Conservation (phyloP, 2,797 vertebrate species). For the Loriculus beryllinus region DNA sequence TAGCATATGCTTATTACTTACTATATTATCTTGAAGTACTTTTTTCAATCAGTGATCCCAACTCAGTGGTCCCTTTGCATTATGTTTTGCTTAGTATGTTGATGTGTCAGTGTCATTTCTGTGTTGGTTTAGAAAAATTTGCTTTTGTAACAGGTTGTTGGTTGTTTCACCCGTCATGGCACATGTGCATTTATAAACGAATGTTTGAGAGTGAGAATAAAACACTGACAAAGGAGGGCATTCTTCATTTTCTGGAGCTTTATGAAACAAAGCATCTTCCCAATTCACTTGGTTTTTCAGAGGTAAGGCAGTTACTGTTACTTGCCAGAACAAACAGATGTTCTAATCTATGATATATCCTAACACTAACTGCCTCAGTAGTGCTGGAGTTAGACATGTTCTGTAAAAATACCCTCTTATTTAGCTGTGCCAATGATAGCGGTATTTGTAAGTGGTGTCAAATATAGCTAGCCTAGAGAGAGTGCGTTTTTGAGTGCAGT, state of each 20-base stretch:
- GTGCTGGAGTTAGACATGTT: not conserved
- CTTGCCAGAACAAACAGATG: slow-evolving; percentile 23
- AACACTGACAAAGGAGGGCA: slow-evolving; percentile 86
- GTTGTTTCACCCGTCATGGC: slow-evolving; percentile 89
- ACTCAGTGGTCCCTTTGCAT: not conserved
- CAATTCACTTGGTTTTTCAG: slow-evolving; percentile 80
- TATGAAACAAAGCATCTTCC: slow-evolving; percentile 75
- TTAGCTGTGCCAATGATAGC: not conserved
- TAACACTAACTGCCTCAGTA: not conserved
- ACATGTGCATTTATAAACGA: slow-evolving; percentile 90
- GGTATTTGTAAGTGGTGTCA: not conserved
- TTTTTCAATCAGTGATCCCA: not conserved
- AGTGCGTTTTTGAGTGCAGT: not conserved
- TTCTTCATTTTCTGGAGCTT: slow-evolving; percentile 88
- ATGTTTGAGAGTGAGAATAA: slow-evolving; percentile 98
- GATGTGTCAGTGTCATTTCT: not conserved
- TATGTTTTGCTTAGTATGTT: not conserved
- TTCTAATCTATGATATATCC: not conserved
- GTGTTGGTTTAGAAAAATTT: not conserved
- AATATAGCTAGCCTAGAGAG: not conserved
- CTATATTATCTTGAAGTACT: rapidly evolving
- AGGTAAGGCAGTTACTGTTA: slow-evolving; percentile 77
- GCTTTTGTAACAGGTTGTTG: slow-evolving; percentile 66
- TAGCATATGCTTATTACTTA: not conserved
- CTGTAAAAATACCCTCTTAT: not conserved